phyloP scores from a whole-genome alignment of 2,888 invertebrate genomes.

The Chrysolina americana region DNA sequence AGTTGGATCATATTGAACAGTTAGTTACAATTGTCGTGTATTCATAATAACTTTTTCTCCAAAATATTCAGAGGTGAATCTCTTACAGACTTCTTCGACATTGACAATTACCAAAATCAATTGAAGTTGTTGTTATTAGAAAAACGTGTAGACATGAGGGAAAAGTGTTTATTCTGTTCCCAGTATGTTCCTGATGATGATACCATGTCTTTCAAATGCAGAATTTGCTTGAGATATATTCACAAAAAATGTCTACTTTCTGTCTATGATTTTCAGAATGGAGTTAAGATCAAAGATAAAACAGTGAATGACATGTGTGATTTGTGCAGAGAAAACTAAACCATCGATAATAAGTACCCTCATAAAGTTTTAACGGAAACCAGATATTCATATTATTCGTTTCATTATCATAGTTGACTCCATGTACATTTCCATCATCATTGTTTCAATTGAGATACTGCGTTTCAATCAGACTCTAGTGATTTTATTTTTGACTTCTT shows the following conservation, averaged over 20 bases:
- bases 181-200: not conserved
- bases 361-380: too few species aligned
- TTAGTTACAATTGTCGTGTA: too few species aligned
- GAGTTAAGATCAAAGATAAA: not conserved
- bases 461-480: too few species aligned
- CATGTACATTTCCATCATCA: too few species aligned
- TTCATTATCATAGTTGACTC: too few species aligned
- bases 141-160: not conserved
- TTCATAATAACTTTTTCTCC: too few species aligned
- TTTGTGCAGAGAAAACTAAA: not conserved
- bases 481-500: too few species aligned
- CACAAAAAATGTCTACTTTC: not conserved
- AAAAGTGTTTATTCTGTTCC: not conserved
- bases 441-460: too few species aligned
- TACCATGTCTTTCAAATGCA: not conserved
- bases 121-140: not conserved
- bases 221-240: not conserved
- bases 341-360: too few species aligned
- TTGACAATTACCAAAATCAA: not conserved
- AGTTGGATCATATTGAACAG: too few species aligned
- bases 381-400: too few species aligned
- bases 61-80: too few species aligned
- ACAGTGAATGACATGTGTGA: not conserved
- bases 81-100: not conserved
- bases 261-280: not conserved